Base-by-base conservation (phyloP, 2,888 invertebrate species). In the Alentia gelatinosa region DNA sequence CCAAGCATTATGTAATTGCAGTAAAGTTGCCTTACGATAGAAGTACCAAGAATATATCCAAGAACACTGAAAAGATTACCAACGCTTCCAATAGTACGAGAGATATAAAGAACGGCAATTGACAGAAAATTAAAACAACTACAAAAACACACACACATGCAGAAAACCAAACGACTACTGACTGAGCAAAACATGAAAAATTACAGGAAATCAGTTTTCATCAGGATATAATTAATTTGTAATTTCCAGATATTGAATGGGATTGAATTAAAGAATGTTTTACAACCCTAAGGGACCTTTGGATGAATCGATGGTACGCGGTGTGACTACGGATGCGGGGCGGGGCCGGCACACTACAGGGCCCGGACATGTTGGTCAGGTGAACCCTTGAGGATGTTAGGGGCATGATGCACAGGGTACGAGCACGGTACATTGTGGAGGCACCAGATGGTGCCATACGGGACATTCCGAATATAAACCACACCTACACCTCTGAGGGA, bases 401-500 rank as follows among this genome's bases (percentile, higher is more conserved):
- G 26, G 68, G 30, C 68, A 68, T 30, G 68, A 68, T 68, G 68
- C 68, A 68, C 26, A n/a, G 26, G 68, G 23, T 56, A 56, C n/a
- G 68, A 26, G 30, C 68, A 68, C 68, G 26, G 68, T 68, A 30
- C 26, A 30, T 68, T 68, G 30, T 26, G 68, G 68, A 12, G 68
- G 30, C 68, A 30, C 68, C 68, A 30, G 30, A 5, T 12, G 68
- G 68, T 12, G 83, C 37, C 83, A 83, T 39, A 15, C 37, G 56
- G n/a, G 39, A 26, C 39, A 83, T 40, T 83, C 40, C 19, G 5
- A 83, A 68, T 68, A 68, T 30, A 68, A 68, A 68, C 30, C 12
- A 30, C 39, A 92, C 92, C 92, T 92, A 92, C 92, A 91, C 92
- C 92, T 33, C 35, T 42, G 74, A 23, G 74, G 90, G 40, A 47